Evolutionary conservation across 53 echinoderm and acorn worm genomes (phyloP).

Genomic region (Apostichopus leukothele): DNA sequence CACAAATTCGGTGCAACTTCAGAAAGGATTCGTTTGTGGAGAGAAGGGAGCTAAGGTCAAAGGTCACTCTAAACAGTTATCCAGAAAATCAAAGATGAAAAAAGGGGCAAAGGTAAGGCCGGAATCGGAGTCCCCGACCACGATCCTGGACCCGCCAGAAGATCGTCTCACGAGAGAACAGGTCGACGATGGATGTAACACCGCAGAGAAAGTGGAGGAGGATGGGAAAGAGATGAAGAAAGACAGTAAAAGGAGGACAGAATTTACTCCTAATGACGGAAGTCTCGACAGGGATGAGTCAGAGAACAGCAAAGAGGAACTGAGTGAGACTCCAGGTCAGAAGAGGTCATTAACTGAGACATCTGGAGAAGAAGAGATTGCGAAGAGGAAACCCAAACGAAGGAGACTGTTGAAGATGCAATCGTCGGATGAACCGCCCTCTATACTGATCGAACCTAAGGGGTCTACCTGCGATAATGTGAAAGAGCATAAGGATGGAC

Average conservation of each 20-base stretch:
- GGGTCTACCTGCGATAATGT: neutral
- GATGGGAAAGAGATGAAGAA: neutral
- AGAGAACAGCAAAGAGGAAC: neutral
- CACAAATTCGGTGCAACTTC: neutral
- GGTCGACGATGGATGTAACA: neutral
- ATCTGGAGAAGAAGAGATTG: neutral
- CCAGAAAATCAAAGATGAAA: constrained; percentile 3
- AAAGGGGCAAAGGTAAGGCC: neutral
- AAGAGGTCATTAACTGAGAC: neutral
- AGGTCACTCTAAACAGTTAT: neutral
- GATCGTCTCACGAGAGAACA: neutral
- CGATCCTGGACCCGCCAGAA: neutral
- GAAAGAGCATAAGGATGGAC: neutral
- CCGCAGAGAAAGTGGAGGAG: too few species aligned
- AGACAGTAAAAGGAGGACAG: too few species aligned
- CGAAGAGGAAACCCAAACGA: constrained; percentile 20
- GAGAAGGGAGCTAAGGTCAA: neutral
- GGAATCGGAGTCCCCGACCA: neutral
- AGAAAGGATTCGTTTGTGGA: neutral
- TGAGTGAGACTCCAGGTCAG: constrained; percentile 7
- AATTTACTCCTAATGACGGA: neutral
- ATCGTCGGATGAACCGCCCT: constrained; percentile 1
- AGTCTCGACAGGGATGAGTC: neutral
- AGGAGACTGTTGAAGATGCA: constrained; percentile 35
- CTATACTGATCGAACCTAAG: constrained; percentile 30